These are phyloP conservation scores for Carposina sasakii DNA, from an alignment of 1,140 invertebrate genomes.

Conservation along the genomic window DNA sequence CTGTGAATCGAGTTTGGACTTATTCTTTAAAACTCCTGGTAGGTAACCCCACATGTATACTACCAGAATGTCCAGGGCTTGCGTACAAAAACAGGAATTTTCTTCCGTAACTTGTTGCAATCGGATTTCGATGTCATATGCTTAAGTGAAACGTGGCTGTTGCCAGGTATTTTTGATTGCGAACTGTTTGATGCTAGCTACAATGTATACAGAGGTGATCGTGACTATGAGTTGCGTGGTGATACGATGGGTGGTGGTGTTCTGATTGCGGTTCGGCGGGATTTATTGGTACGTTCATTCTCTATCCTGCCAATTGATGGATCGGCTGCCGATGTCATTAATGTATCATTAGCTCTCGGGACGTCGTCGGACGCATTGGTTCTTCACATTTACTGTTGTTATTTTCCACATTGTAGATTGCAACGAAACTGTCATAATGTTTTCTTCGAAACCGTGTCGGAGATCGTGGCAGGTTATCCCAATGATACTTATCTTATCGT, in stretches of 20 bases:
- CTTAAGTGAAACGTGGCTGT: conserved; percentile 11
- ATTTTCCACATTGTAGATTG: conserved; percentile 8
- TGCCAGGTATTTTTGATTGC: conserved; percentile 6
- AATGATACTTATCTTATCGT: too few relatives aligned
- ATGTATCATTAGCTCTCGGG: background rate
- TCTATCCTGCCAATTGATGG: background rate
- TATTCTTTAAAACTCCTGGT: too few relatives aligned
- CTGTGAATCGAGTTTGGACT: too few relatives aligned
- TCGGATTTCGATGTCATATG: conserved; percentile 13
- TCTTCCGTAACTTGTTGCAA: conserved; percentile 10
- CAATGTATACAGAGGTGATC: conserved; percentile 8
- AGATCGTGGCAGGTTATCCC: background rate
- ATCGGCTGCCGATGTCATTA: background rate
- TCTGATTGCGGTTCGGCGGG: conserved; percentile 3
- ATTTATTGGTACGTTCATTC: background rate
- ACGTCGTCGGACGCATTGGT: background rate
- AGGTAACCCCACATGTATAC: too few relatives aligned
- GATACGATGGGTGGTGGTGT: conserved; percentile 3
- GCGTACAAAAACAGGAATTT: background rate
- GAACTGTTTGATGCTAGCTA: conserved; percentile 16
- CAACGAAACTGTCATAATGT: conserved; percentile 2
- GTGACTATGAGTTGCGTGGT: background rate
- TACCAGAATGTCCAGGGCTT: conserved; percentile 8
- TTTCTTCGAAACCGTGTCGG: background rate
- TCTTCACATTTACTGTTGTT: conserved; percentile 3